Conservation (phyloP, 64 coral and sea anemone genomes). For the Porites australiensis region DNA sequence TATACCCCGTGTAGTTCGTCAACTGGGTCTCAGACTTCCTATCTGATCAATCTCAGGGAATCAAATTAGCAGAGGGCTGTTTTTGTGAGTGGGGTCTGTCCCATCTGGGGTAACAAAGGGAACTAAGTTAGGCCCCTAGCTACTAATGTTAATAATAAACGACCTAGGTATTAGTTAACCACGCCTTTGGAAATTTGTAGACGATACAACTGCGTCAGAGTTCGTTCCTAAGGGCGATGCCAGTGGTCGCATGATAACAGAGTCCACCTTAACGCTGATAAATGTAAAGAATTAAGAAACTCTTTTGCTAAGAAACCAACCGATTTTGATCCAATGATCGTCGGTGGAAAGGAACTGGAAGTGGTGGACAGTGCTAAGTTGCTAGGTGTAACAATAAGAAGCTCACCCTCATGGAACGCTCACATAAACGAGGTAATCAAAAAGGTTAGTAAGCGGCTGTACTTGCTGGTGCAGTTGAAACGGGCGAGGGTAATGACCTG, state of each 20-base stretch:
- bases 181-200: too few species aligned
- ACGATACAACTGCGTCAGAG: too few species aligned
- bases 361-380: conserved; percentile 15
- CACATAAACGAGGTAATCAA: conserved; percentile 25
- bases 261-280: conserved; percentile 32
- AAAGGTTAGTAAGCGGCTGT: conserved; percentile 8
- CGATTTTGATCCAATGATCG: not conserved
- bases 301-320: conserved; percentile 35
- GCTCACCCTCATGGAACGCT: conserved; percentile 8
- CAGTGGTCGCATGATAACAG: conserved; percentile 46
- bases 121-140: too few species aligned
- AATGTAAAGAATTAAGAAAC: conserved; percentile 66
- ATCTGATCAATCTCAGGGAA: too few species aligned
- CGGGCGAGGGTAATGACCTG: not conserved
- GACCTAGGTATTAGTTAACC: too few species aligned
- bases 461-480: conserved; percentile 29
- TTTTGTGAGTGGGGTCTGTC: too few species aligned
- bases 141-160: too few species aligned
- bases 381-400: conserved; percentile 19
- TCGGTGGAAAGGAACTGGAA: conserved; percentile 31
- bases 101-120: too few species aligned
- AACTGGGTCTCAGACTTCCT: too few species aligned
- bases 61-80: too few species aligned
- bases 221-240: too few species aligned
- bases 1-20: too few species aligned